Conservation (phyloP, 2,888 invertebrate genomes). For the Coecobrya sp. region DNA sequence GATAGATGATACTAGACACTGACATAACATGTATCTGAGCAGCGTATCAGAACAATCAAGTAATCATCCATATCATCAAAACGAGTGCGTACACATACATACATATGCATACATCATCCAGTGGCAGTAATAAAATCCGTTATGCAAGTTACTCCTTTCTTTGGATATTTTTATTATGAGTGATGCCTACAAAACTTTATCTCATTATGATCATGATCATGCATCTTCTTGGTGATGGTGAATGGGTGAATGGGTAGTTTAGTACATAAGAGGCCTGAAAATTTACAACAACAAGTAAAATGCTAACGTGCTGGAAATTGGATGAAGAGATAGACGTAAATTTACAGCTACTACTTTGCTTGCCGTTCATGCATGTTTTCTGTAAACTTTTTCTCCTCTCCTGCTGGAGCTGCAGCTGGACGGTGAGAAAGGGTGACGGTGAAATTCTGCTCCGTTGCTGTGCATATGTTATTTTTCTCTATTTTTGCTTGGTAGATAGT, state of each 20-base stretch:
- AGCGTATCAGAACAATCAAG: not conserved
- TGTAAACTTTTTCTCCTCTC: not conserved
- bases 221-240: too few species aligned
- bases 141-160: not conserved
- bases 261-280: not conserved
- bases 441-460: not conserved
- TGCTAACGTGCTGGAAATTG: not conserved
- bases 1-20: not conserved
- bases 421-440: slow-evolving; percentile 35
- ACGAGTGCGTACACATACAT: not conserved
- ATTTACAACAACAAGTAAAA: not conserved
- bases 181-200: not conserved
- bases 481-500: not conserved
- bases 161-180: not conserved
- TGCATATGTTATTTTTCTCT: not conserved
- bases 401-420: slow-evolving; percentile 12
- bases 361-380: not conserved
- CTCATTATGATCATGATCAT: not conserved
- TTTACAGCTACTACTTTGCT: not conserved
- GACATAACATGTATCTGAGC: not conserved
- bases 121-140: not conserved
- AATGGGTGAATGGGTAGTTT: not conserved
- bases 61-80: slow-evolving; percentile 16
- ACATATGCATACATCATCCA: not conserved
- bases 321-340: not conserved